Evolutionary conservation across 2,113 vertebrate genomes (phyloP).

Genomic region (Pyxicephalus adspersus): DNA sequence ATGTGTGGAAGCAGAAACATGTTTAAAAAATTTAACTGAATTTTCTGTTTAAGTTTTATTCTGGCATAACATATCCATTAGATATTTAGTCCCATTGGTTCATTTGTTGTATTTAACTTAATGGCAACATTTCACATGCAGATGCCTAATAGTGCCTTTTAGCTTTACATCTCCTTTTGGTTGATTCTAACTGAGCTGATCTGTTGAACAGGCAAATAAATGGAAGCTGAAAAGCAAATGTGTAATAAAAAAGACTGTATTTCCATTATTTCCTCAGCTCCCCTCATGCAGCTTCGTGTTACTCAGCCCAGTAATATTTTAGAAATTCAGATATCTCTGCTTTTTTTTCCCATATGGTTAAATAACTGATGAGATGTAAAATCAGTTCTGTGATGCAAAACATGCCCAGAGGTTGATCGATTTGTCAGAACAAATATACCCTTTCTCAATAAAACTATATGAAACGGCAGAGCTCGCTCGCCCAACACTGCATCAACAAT

Average conservation of each 20-base stretch:
- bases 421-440: conserved; percentile 48
- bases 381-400: conserved; percentile 44
- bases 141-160: no score
- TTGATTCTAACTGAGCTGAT: background rate
- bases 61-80: no score
- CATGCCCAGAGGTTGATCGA: conserved; percentile 38
- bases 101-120: no score
- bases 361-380: conserved; percentile 50
- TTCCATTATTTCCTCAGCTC: conserved; percentile 15
- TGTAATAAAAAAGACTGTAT: conserved; percentile 25
- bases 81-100: no score
- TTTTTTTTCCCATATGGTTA: conserved; percentile 28
- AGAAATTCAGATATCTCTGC: conserved; percentile 21
- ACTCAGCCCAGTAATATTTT: conserved; percentile 17
- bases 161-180: background rate
- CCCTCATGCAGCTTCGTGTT: background rate
- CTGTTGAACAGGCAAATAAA: background rate
- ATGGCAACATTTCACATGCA: no score
- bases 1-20: no score
- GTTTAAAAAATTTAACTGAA: no score
- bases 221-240: background rate
- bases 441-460: conserved; percentile 42
- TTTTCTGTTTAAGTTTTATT: no score
- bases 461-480: conserved; percentile 25
- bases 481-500: conserved; percentile 39